phyloP scores from a whole-genome alignment of 2,888 invertebrate genomes.

The Gnatocerus cornutus region DNA sequence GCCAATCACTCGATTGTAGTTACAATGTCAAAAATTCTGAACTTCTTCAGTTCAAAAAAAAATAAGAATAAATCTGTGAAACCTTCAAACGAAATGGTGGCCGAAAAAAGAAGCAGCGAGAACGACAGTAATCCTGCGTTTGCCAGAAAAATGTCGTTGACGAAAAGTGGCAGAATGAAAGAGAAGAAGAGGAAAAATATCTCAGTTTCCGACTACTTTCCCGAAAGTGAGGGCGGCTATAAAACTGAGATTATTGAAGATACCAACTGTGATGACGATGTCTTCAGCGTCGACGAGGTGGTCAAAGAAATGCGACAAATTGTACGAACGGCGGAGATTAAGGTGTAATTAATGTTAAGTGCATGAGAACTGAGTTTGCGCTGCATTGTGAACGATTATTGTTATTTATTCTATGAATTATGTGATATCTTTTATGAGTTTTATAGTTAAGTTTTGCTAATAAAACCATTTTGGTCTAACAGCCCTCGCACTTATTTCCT shows the following conservation, averaged over 20 bases:
- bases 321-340: slow-evolving; percentile 20
- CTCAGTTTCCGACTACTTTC: slow-evolving; percentile 41
- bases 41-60: slow-evolving; percentile 28
- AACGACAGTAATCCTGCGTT: slow-evolving; percentile 37
- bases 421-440: slow-evolving; percentile 20
- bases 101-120: slow-evolving; percentile 18
- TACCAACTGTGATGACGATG: slow-evolving; percentile 28
- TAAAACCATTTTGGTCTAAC: slow-evolving; percentile 8
- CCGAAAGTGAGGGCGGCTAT: slow-evolving; percentile 10
- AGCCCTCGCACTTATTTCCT: too few relatives aligned
- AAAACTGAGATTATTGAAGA: slow-evolving; percentile 13
- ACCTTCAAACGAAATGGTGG: slow-evolving; percentile 19
- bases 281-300: slow-evolving; percentile 21
- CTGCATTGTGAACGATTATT: slow-evolving; percentile 7
- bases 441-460: slow-evolving; percentile 24
- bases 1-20: background rate
- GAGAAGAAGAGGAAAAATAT: slow-evolving; percentile 56
- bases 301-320: slow-evolving; percentile 24
- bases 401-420: slow-evolving; percentile 25
- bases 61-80: slow-evolving; percentile 22
- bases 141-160: slow-evolving; percentile 57
- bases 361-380: background rate
- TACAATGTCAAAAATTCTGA: slow-evolving; percentile 28
- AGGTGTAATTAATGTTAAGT: background rate
- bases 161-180: slow-evolving; percentile 63